phyloP scores from a whole-genome alignment of 2,888 invertebrate species.

The Balanococcus diminutus region DNA sequence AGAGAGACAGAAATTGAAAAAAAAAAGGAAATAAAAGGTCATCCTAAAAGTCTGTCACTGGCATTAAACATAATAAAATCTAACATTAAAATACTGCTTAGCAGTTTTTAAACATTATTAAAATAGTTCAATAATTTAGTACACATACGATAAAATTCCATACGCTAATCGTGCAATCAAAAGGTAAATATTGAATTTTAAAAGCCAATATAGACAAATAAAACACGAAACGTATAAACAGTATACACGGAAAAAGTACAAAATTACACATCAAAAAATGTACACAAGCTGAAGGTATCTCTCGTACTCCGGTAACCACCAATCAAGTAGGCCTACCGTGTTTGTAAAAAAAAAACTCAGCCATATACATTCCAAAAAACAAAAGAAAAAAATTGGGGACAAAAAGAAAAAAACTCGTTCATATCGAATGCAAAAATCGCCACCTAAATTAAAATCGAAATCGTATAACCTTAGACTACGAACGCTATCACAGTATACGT shows the following conservation, averaged over 20 bases:
- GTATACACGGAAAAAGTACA: constrained; percentile 34
- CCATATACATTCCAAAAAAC: constrained; percentile 23
- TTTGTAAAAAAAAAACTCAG: not conserved
- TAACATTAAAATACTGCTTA: constrained; percentile 39
- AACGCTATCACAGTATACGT: constrained; percentile 37
- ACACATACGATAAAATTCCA: constrained; percentile 39
- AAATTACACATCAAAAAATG: constrained; percentile 27
- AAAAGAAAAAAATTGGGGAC: not conserved
- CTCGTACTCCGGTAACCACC: not conserved
- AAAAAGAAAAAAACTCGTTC: not conserved
- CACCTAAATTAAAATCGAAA: not conserved
- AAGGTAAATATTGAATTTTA: constrained; percentile 31
- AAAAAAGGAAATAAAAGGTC: not conserved
- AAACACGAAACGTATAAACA: constrained; percentile 41
- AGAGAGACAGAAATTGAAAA: constrained; percentile 15
- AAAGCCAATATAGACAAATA: constrained; percentile 34
- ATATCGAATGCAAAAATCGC: constrained; percentile 38
- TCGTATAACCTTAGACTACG: constrained; percentile 15
- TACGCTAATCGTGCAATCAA: constrained; percentile 29
- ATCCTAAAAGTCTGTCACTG: constrained; percentile 42
- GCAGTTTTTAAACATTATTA: constrained; percentile 32
- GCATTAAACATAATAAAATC: constrained; percentile 39
- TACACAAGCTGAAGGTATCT: constrained; percentile 25
- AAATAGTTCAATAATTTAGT: constrained; percentile 36
- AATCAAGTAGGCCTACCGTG: not conserved